These are phyloP conservation scores for Stenchaetothrips biformis DNA, from an alignment of 2,888 invertebrate genomes.

Conservation along the genomic window DNA sequence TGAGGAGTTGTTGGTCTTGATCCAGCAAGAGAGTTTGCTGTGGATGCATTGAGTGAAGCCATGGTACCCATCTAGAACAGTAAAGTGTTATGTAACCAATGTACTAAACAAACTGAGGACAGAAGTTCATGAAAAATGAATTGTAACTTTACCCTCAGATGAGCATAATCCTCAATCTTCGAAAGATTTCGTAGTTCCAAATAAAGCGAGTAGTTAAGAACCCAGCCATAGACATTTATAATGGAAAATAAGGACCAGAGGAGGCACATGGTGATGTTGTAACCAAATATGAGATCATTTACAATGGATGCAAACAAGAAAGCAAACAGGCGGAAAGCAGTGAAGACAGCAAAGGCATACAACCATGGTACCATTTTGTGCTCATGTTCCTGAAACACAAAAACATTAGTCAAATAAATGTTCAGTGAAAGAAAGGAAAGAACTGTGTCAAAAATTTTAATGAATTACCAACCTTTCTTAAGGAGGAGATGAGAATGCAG, in stretches of 20 bases:
- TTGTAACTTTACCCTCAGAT: conserved; percentile 65
- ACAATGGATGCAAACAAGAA: conserved; percentile 81
- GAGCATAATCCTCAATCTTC: conserved; percentile 83
- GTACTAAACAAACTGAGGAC: neutral
- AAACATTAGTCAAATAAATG: neutral
- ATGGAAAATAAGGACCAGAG: conserved; percentile 69
- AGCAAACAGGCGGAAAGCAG: conserved; percentile 68
- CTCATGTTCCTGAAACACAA: conserved; percentile 66
- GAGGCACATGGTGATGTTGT: conserved; percentile 77
- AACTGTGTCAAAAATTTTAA: no score
- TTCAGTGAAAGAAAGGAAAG: neutral
- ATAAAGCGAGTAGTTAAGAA: conserved; percentile 81
- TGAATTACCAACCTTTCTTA: conserved; percentile 62
- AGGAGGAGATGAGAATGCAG: conserved; percentile 70
- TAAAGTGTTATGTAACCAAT: neutral
- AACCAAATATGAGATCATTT: conserved; percentile 84
- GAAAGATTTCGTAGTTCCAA: conserved; percentile 80
- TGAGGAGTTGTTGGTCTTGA: conserved; percentile 87
- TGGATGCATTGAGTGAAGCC: conserved; percentile 75
- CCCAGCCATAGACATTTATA: conserved; percentile 73
- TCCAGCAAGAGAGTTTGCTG: conserved; percentile 80
- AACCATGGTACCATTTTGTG: conserved; percentile 82
- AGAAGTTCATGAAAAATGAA: neutral
- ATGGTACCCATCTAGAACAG: conserved; percentile 78
- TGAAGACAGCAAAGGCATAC: conserved; percentile 74